Conservation (phyloP, 35 echinoderm and acorn worm genomes). For the Chiridota heheva region DNA sequence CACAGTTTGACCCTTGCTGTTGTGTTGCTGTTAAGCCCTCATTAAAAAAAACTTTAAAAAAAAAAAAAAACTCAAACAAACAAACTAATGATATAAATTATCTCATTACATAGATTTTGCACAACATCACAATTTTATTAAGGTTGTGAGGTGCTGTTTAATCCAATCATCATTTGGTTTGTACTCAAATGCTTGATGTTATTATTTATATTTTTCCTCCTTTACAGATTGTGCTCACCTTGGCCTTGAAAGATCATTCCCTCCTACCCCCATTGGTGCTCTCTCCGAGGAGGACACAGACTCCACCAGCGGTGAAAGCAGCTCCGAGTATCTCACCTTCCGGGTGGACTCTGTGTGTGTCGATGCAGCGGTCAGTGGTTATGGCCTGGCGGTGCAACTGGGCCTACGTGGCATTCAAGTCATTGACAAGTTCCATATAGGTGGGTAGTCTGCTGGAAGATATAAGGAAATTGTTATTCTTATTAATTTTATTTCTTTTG, state of each 20-base stretch:
- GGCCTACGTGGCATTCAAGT: conserved; percentile 83
- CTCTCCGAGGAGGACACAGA: conserved; percentile 28
- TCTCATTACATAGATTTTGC: too few relatives aligned
- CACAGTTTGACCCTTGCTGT: too few relatives aligned
- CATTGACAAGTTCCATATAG: conserved; percentile 95
- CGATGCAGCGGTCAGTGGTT: conserved; percentile 77
- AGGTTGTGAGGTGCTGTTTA: too few relatives aligned
- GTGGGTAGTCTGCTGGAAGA: conserved; percentile 34
- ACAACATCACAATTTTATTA: too few relatives aligned
- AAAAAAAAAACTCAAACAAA: too few relatives aligned
- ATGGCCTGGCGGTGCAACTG: conserved; percentile 77
- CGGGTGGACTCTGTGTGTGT: conserved; percentile 82
- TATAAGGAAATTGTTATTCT: background rate
- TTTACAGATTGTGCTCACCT: conserved; percentile 26
- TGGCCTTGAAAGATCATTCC: conserved; percentile 29
- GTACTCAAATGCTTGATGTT: too few relatives aligned
- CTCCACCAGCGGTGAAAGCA: conserved; percentile 13
- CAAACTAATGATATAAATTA: too few relatives aligned
- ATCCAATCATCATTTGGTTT: too few relatives aligned
- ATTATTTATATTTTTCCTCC: background rate
- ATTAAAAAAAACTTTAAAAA: too few relatives aligned
- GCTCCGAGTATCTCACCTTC: conserved; percentile 82
- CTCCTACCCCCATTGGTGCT: conserved; percentile 13
- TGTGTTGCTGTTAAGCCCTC: too few relatives aligned
- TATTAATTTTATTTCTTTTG: background rate